Evolutionary conservation across 2,888 invertebrate species (phyloP).

Genomic region (Metalampra italica): DNA sequence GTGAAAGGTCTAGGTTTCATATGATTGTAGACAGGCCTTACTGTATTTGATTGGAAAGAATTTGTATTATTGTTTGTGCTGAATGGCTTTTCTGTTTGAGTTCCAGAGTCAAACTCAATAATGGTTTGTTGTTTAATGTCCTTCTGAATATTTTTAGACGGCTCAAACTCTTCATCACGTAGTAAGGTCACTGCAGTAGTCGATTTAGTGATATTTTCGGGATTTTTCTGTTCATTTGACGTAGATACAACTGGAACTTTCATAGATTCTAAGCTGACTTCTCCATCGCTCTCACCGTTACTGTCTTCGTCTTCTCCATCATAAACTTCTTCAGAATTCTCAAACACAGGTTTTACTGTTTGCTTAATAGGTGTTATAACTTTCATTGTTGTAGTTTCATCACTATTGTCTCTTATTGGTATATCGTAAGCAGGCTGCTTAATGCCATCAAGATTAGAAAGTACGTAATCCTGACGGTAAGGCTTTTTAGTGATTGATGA

Average conservation of each 20-base stretch:
- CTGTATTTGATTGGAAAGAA: slow-evolving; percentile 53
- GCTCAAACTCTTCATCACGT: slow-evolving; percentile 40
- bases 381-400: slow-evolving; percentile 47
- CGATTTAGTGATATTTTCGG: slow-evolving; percentile 20
- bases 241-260: slow-evolving; percentile 65
- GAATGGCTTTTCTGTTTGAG: slow-evolving; percentile 74
- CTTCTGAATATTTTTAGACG: slow-evolving; percentile 26
- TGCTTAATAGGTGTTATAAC: slow-evolving; percentile 25
- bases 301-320: slow-evolving; percentile 54
- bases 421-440: slow-evolving; percentile 69
- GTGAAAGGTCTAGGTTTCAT: slow-evolving; percentile 68
- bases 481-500: slow-evolving; percentile 39
- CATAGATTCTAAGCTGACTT: slow-evolving; percentile 69
- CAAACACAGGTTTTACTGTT: slow-evolving; percentile 53
- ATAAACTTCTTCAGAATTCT: slow-evolving; percentile 67
- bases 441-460: slow-evolving; percentile 49
- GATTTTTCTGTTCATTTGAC: slow-evolving; percentile 42
- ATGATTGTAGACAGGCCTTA: slow-evolving; percentile 52
- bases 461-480: slow-evolving; percentile 51
- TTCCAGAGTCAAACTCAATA: slow-evolving; percentile 51
- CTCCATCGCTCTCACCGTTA: slow-evolving; percentile 52
- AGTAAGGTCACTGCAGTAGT: slow-evolving; percentile 41
- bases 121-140: slow-evolving; percentile 27
- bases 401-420: slow-evolving; percentile 63
- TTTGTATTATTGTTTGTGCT: slow-evolving; percentile 44